Conservation (phyloP, 2,888 invertebrate genomes). For the Cantharis flavilabris region DNA sequence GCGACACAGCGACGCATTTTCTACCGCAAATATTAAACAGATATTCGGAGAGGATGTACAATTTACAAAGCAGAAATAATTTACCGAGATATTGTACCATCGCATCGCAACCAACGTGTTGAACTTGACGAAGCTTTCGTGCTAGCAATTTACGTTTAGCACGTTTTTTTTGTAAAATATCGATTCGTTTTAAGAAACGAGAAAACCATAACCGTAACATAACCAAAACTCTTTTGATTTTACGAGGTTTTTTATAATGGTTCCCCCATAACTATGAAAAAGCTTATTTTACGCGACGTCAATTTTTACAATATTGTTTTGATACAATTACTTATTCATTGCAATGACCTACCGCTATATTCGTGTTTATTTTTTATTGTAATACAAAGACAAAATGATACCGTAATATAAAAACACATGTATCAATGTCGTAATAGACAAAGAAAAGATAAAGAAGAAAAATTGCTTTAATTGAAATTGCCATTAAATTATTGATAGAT, state of each 20-base stretch:
- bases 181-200: slow-evolving; percentile 10
- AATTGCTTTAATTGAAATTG: not conserved
- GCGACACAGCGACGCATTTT: slow-evolving; percentile 24
- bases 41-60: slow-evolving; percentile 18
- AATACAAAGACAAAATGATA: not conserved
- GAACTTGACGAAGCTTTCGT: slow-evolving; percentile 4
- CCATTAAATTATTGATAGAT: not conserved
- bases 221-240: slow-evolving; percentile 21
- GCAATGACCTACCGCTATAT: slow-evolving; percentile 1
- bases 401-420: not conserved
- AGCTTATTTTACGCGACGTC: slow-evolving; percentile 25
- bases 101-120: not conserved
- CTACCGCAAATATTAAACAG: slow-evolving; percentile 22
- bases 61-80: slow-evolving; percentile 12
- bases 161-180: slow-evolving; percentile 4
- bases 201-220: slow-evolving; percentile 16
- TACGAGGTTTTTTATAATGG: slow-evolving; percentile 17
- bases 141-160: slow-evolving; percentile 2
- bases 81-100: not conserved
- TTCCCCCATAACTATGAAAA: slow-evolving; percentile 16
- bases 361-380: not conserved
- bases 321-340: slow-evolving; percentile 14
- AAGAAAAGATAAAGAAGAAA: not conserved
- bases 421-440: not conserved
- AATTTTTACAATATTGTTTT: slow-evolving; percentile 27